These are phyloP conservation scores for Turdus rufiventris DNA, from an alignment of 2,113 vertebrate genomes.

Conservation along the genomic window DNA sequence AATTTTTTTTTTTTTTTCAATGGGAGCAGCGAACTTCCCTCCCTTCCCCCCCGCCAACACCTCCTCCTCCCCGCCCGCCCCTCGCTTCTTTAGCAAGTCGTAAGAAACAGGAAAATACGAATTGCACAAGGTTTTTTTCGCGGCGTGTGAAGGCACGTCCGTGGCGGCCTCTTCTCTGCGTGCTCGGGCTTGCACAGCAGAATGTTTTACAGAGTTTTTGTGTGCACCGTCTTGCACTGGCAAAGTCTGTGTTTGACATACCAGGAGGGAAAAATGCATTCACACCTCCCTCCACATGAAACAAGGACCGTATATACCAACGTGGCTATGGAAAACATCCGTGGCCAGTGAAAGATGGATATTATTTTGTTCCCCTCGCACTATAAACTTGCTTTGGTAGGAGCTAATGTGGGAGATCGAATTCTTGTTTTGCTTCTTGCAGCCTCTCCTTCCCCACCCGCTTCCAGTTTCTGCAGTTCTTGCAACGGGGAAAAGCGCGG, in stretches of 20 bases:
- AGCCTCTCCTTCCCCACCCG: not conserved
- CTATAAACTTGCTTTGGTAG: not conserved
- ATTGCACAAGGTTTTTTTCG: not conserved
- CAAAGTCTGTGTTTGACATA: not conserved
- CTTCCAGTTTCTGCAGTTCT: not conserved
- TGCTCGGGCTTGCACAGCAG: not conserved
- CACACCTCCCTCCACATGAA: not conserved
- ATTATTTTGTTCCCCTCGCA: not conserved
- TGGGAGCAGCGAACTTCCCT: not conserved
- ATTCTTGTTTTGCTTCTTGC: not conserved
- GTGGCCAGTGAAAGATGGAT: not conserved
- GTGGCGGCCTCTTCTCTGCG: not conserved
- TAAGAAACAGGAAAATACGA: not conserved
- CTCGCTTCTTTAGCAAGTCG: not conserved
- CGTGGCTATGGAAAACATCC: not conserved
- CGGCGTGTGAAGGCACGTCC: not conserved
- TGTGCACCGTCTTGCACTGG: not conserved
- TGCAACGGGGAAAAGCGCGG: rapidly evolving
- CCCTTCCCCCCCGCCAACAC: not conserved
- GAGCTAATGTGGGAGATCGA: not conserved
- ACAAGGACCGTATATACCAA: not conserved
- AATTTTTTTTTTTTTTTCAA: not conserved
- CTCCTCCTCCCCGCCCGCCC: not conserved
- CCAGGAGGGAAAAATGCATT: not conserved
- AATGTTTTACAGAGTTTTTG: not conserved